A percentile compares a stretch with the other conserved stretches of the same genome.
Conservation (phyloP, 30 jellyfish, hydroid and myxozoan genomes). For the Aurelia coerulea region DNA sequence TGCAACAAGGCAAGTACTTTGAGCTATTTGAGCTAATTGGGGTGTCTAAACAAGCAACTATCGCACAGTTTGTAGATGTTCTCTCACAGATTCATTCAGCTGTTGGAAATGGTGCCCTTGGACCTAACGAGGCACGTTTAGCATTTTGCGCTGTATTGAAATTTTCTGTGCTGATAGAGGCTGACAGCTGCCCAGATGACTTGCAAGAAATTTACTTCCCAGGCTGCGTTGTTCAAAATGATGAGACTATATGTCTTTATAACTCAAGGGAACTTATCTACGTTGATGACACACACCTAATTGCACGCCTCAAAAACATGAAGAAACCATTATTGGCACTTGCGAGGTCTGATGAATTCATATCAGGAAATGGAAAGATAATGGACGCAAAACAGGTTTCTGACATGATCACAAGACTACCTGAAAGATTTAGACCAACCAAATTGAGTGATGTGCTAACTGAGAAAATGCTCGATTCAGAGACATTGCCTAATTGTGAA, state of each 20-base stretch:
- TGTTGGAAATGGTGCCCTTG: not conserved
- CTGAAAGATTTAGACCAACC: conserved; percentile 37
- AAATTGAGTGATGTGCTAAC: conserved; percentile 38
- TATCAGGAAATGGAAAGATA: too few relatives aligned
- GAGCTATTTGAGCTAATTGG: conserved; percentile 56
- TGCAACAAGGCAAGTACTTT: conserved; percentile 45
- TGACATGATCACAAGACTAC: conserved; percentile 26
- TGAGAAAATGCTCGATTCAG: conserved; percentile 33
- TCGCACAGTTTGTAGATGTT: conserved; percentile 29
- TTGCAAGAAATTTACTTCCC: conserved; percentile 49
- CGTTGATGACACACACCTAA: conserved; percentile 57
- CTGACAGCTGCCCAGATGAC: not conserved
- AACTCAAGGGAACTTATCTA: conserved; percentile 44
- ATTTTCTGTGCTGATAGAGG: conserved; percentile 10
- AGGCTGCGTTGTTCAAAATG: conserved; percentile 6
- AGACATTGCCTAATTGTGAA: conserved; percentile 25
- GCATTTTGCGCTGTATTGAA: conserved; percentile 14
- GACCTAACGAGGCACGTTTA: conserved; percentile 51
- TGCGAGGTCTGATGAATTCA: not conserved
- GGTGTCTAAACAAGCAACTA: conserved; percentile 37
- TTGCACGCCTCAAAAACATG: conserved; percentile 36
- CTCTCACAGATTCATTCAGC: conserved; percentile 10
- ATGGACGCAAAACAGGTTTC: conserved; percentile 3
- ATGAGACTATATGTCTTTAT: conserved; percentile 8
- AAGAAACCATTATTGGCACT: conserved; percentile 23